phyloP scores from a whole-genome alignment of 2,113 vertebrate species.

The Podiceps cristatus region DNA sequence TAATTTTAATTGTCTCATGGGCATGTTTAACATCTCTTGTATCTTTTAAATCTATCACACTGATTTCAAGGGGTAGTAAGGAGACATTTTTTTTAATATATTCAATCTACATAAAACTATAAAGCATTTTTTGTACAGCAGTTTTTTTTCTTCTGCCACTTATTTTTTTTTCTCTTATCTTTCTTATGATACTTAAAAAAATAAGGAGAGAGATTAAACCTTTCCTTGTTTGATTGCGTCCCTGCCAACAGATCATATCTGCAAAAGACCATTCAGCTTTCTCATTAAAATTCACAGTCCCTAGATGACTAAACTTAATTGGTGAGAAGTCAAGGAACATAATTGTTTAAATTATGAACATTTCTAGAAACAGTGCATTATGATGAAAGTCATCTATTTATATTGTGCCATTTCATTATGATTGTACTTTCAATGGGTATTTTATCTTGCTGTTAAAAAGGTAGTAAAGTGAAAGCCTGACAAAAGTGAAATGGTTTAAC shows the following conservation, averaged over 20 bases:
- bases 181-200: constrained; percentile 48
- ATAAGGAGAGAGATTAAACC: constrained; percentile 48
- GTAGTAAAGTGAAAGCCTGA: constrained; percentile 34
- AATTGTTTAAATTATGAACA: constrained; percentile 75
- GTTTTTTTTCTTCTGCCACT: background rate
- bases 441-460: constrained; percentile 28
- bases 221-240: constrained; percentile 56
- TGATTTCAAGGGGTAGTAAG: constrained; percentile 22
- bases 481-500: constrained; percentile 29
- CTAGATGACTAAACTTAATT: constrained; percentile 73
- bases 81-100: background rate
- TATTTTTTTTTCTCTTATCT: constrained; percentile 33
- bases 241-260: constrained; percentile 72
- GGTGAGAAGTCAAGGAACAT: constrained; percentile 68
- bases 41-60: background rate
- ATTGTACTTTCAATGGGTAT: constrained; percentile 37
- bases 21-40: background rate
- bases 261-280: constrained; percentile 66
- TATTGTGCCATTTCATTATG: constrained; percentile 45
- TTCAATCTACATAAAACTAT: background rate
- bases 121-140: background rate
- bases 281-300: constrained; percentile 74
- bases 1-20: constrained; percentile 38
- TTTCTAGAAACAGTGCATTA: constrained; percentile 68
- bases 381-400: constrained; percentile 70